A percentile compares a stretch with the other conserved stretches of the same genome.
These are phyloP conservation scores for Cloeon dipterum DNA, from an alignment of 2,888 invertebrate species.

Conservation along the genomic window DNA sequence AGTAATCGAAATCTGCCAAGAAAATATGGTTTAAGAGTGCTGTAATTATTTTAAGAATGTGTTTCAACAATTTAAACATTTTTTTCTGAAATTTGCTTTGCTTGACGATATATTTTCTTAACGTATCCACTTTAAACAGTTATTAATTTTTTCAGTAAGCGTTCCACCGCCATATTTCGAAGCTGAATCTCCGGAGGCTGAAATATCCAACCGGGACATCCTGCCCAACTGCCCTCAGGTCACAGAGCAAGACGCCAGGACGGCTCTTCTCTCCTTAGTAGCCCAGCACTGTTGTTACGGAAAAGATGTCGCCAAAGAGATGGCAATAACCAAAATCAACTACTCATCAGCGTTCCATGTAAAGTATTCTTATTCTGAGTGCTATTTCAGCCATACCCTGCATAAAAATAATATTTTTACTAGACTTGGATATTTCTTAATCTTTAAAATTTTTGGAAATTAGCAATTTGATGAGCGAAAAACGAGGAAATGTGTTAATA, in stretches of 20 bases:
- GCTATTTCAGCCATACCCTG: not conserved
- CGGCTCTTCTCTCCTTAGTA: constrained; percentile 20
- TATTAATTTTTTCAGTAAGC: constrained; percentile 11
- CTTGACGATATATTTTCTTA: too few species aligned
- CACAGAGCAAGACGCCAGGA: constrained; percentile 19
- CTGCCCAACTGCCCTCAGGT: constrained; percentile 11
- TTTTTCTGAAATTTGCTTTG: too few species aligned
- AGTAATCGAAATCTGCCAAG: too few species aligned
- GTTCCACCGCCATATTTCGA: constrained; percentile 11
- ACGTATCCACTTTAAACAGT: too few species aligned
- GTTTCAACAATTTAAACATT: too few species aligned
- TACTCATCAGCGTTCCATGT: constrained; percentile 25
- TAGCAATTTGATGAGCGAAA: too few species aligned
- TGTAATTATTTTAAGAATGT: too few species aligned
- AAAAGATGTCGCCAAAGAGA: constrained; percentile 19
- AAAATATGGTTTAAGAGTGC: too few species aligned
- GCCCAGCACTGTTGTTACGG: constrained; percentile 25
- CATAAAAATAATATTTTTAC: too few species aligned
- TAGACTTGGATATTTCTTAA: too few species aligned
- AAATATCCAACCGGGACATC: constrained; percentile 5
- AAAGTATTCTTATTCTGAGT: constrained; percentile 10
- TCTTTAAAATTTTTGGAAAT: too few species aligned
- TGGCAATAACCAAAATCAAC: constrained; percentile 21
- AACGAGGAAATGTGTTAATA: too few species aligned
- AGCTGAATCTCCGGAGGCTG: not conserved